Conservation (phyloP, 2,888 invertebrate species). For the Athrips mouffetella region DNA sequence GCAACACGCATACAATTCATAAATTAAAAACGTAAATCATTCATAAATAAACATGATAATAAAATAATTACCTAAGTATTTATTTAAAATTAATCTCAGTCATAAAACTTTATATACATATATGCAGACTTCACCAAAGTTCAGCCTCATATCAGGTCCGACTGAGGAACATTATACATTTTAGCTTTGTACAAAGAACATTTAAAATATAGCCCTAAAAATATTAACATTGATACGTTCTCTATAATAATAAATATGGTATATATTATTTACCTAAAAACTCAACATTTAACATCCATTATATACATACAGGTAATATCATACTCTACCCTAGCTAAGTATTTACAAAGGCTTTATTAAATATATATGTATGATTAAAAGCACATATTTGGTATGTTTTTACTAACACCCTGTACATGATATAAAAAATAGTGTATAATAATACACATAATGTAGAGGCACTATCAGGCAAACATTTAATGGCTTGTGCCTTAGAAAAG, state of each 20-base stretch:
- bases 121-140: background rate
- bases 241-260: conserved; percentile 46
- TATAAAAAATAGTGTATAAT: conserved; percentile 70
- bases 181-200: conserved; percentile 47
- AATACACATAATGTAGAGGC: conserved; percentile 55
- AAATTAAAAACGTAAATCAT: conserved; percentile 25
- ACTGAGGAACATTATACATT: conserved; percentile 1
- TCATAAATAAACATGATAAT: conserved; percentile 21
- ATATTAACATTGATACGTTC: background rate
- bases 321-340: conserved; percentile 23
- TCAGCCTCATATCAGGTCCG: background rate
- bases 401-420: conserved; percentile 72
- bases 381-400: conserved; percentile 76
- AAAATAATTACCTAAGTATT: conserved; percentile 19
- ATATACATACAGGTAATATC: too few species aligned
- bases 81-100: conserved; percentile 21
- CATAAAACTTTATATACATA: conserved; percentile 14
- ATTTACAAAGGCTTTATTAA: conserved; percentile 67
- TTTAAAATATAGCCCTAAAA: conserved; percentile 16
- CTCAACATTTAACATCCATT: conserved; percentile 31
- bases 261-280: conserved; percentile 45
- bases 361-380: conserved; percentile 56
- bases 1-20: conserved; percentile 53
- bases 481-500: conserved; percentile 55
- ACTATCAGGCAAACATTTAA: conserved; percentile 61